Conservation (phyloP, 2,113 vertebrate genomes). For the Anser brachyrhynchus region DNA sequence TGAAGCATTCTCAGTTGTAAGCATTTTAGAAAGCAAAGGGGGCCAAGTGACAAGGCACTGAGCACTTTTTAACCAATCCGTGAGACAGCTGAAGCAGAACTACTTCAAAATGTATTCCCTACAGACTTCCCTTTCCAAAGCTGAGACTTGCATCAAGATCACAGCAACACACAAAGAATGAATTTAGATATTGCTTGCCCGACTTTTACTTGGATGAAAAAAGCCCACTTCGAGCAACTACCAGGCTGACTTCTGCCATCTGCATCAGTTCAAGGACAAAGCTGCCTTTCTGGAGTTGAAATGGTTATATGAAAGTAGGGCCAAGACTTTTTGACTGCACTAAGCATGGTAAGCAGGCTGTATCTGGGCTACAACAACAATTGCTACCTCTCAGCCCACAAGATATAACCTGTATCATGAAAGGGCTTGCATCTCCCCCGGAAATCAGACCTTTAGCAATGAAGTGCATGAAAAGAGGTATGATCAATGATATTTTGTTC, state of each 20-base stretch:
- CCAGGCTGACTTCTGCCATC: neutral
- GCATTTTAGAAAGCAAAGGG: neutral
- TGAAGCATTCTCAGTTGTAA: neutral
- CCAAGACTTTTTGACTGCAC: neutral
- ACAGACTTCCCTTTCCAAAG: neutral
- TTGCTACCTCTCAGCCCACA: neutral
- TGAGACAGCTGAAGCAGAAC: neutral
- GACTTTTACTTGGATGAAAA: neutral
- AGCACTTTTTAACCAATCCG: neutral
- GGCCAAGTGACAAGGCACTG: neutral
- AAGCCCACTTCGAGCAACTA: neutral
- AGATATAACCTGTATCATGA: neutral
- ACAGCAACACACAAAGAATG: neutral
- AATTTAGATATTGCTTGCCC: neutral
- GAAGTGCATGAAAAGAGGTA: neutral
- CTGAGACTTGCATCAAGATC: neutral
- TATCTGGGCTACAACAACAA: neutral
- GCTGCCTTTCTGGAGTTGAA: neutral
- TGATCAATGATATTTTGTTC: neutral
- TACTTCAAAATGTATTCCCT: neutral
- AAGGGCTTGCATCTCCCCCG: neutral
- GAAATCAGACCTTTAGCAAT: neutral
- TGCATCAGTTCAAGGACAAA: neutral
- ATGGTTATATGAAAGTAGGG: neutral
- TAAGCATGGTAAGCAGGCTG: neutral